phyloP scores from a whole-genome alignment of 1,140 invertebrate species.

The Drosophila novamexicana region DNA sequence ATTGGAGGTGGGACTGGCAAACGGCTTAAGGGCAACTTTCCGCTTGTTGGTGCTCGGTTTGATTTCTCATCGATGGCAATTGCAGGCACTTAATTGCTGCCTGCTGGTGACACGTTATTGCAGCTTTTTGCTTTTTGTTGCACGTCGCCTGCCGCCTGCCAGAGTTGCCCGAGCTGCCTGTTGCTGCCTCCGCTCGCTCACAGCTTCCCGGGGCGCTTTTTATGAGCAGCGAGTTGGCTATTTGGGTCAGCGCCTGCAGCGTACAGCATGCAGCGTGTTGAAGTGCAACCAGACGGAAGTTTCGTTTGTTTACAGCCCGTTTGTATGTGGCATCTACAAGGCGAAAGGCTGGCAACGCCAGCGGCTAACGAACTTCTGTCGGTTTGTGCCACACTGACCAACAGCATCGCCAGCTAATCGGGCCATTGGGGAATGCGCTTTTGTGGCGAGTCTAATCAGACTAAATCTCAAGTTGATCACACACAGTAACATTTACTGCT shows the following conservation, averaged over 20 bases:
- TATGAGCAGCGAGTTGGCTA: constrained; percentile 53
- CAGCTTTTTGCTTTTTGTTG: constrained; percentile 5
- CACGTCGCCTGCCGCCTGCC: neutral
- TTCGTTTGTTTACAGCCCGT: constrained; percentile 39
- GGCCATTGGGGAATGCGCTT: constrained; percentile 16
- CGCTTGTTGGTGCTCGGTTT: constrained; percentile 19
- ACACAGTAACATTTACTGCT: neutral
- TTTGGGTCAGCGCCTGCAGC: constrained; percentile 55
- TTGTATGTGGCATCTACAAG: constrained; percentile 13
- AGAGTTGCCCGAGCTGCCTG: too few relatives aligned
- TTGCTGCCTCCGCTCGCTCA: constrained; percentile 26
- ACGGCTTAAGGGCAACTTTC: constrained; percentile 20
- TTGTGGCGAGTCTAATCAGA: constrained; percentile 26
- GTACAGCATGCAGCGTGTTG: constrained; percentile 49
- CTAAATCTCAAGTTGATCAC: constrained; percentile 3
- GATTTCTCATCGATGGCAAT: constrained; percentile 43
- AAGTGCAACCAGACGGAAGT: constrained; percentile 74
- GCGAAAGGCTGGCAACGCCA: constrained; percentile 21
- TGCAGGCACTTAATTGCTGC: constrained; percentile 59
- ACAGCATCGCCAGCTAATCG: constrained; percentile 1
- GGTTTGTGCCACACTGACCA: constrained; percentile 15
- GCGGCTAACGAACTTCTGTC: constrained; percentile 33
- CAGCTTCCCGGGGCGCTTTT: constrained; percentile 59
- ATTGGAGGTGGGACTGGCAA: neutral
- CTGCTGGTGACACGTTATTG: constrained; percentile 12